A percentile compares a stretch with the other conserved stretches of the same genome.
Evolutionary conservation across 1,140 invertebrate species (phyloP).

Genomic region (Bacillus rossius): DNA sequence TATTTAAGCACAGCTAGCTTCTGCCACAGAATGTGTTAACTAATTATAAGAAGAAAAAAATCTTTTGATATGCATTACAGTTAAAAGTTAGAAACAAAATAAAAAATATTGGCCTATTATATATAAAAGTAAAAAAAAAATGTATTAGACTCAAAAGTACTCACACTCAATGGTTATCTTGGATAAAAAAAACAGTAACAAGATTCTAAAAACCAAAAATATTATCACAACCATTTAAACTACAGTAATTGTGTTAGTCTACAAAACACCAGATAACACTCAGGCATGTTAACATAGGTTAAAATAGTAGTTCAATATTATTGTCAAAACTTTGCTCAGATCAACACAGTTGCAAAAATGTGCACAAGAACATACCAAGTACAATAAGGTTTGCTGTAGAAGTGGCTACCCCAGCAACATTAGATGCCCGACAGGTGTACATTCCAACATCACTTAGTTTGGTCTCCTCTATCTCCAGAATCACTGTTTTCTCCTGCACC

Average conservation of each 20-base stretch:
- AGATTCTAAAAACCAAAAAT: no score
- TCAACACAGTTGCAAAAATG: slow-evolving; percentile 14
- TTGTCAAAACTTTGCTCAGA: not conserved
- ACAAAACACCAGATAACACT: no score
- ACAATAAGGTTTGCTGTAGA: slow-evolving; percentile 68
- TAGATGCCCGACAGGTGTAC: slow-evolving; percentile 72
- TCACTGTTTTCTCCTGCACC: slow-evolving; percentile 53
- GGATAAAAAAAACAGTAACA: no score
- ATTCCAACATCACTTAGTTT: slow-evolving; percentile 65
- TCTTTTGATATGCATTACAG: no score
- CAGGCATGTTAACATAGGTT: no score
- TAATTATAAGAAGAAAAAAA: slow-evolving; percentile 19
- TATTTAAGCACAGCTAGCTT: slow-evolving; percentile 16
- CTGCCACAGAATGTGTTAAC: slow-evolving; percentile 13
- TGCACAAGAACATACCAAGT: slow-evolving; percentile 46
- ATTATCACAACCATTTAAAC: no score
- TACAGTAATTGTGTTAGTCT: not conserved
- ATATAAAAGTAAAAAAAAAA: no score
- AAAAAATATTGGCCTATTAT: no score
- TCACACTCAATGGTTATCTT: no score
- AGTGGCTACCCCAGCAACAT: slow-evolving; percentile 69
- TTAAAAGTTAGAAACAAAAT: no score
- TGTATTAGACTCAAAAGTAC: no score
- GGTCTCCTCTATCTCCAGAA: slow-evolving; percentile 58
- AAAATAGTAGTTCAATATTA: no score